Percentiles rank a stretch among this genome's conserved stretches.
Conservation (phyloP, 2,888 invertebrate species). For the Tenthredo notha region DNA sequence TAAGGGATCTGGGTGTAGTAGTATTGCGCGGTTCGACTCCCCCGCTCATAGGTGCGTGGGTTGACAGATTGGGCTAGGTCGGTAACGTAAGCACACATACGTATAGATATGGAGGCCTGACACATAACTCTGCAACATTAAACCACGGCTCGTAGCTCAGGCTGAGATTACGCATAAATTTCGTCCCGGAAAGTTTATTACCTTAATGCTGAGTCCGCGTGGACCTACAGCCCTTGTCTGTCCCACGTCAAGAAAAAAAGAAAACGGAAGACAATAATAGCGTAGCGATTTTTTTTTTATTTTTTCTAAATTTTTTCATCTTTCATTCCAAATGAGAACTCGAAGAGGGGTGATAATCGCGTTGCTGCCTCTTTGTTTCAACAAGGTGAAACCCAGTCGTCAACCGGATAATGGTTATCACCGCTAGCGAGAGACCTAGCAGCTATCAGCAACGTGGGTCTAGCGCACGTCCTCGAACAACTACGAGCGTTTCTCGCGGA, state of each 20-base stretch:
- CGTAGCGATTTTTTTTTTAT: neutral
- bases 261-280: neutral
- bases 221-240: constrained; percentile 9
- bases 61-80: constrained; percentile 72
- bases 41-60: constrained; percentile 66
- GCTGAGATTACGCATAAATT: constrained; percentile 71
- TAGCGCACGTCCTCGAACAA: constrained; percentile 42
- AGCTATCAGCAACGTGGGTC: constrained; percentile 37
- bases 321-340: neutral
- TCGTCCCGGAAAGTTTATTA: constrained; percentile 64
- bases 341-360: neutral
- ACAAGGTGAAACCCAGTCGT: constrained; percentile 33
- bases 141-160: constrained; percentile 67
- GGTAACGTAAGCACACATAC: constrained; percentile 60
- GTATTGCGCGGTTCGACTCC: constrained; percentile 53
- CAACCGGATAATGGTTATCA: constrained; percentile 36
- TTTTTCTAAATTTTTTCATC: neutral
- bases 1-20: constrained; percentile 2
- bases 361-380: neutral
- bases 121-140: constrained; percentile 68
- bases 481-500: constrained; percentile 22
- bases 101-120: constrained; percentile 37
- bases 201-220: constrained; percentile 52
- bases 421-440: neutral
- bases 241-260: neutral